Evolutionary conservation across 37 sponge, comb jelly and placozoan genomes (phyloP), one percentile per base, ranked within the genome.

Genomic region (Chondrilla cf. caribensis): DNA sequence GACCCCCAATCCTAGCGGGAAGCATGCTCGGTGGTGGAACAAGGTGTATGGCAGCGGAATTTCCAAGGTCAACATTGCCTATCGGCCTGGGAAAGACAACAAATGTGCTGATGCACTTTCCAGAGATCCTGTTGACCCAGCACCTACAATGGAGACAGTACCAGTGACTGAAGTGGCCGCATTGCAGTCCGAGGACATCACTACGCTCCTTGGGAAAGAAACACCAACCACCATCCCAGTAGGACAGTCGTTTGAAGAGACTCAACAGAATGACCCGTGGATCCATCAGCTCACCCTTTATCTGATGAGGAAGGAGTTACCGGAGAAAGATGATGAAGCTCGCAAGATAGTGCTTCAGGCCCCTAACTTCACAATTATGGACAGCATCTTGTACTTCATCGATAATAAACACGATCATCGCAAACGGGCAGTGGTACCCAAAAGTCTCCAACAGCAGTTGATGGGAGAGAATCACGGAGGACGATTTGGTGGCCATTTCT

Each of bases 1-100:
- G 83, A 89, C 86, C 6, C 86, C 90, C 18, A 86, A 58, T 54
- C 86, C 83, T 3, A 80, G 65, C 60, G 90, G 83, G 31, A 81
- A 85, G 58, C 90, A 89, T 78, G 89, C 89, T 32, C 54, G 89
- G 57, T 88, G 89, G 89, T 87, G 83, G 88, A 82, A 24, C 21
- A 87, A 82, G 43, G 81, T 87, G 25, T 82, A 55, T 64, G 70
- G 83, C 55, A 82, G 68, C 82, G 88, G 88, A n/a, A 60, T 87
- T 24, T 72, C 42, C 38, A 58, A 11, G 15, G 36, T 87, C 31
- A 17, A 79, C 38, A 83, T 87, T 58, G 31, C 77, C 22, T 82
- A 87, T 22, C 83, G 83, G 1, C 19, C 88, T 5, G 86, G 81
- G 9, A 79, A 70, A 36, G 80, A 79, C 55, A 86, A 86, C 37